Base-by-base conservation (phyloP, 1,140 invertebrate genomes). In the Adelges cooleyi region DNA sequence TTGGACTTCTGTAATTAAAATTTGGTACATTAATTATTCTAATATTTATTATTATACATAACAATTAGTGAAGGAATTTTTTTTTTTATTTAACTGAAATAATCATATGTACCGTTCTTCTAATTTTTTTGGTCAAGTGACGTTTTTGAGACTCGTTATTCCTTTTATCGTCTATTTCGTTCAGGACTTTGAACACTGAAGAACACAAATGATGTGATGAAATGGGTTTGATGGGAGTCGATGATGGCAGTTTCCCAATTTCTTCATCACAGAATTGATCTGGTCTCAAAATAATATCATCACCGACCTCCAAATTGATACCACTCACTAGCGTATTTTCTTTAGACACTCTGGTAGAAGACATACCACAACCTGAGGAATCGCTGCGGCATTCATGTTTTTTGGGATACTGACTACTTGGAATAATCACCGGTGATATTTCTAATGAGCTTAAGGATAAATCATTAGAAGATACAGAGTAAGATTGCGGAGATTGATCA, bases 291-390 rank as follows among this genome's bases (percentile, higher is more conserved):
- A 46, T 18, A 17, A n/a, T 59, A 23, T 59, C 46, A 29, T 62
- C 56, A 29, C 46, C 40, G 15, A 33, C 13, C 10, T 4, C n/a
- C 18, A 62, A 29, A 48, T 62, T 62, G 29, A 46, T 29, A 48
- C 56, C 56, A n/a, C 56, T 62, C 15, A 48, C 23, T 48, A 62
- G 18, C 22, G 42, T 62, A 62, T 62, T 62, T 62, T 62, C 56
- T 48, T 62, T 62, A 33, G 56, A 62, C 8, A 62, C 38, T 62
- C 56, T 62, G 10, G 56, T 62, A 33, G 56, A 62, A 48, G 56
- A 62, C 56, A 62, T 62, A 46, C 56, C 56, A 33, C 56, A 62
- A 33, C 56, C 56, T 20, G 56, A 62, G 8, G 56, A 62, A 62
- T 62, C 56, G 33, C 56, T 62, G 15, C 56, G 56, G 1, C 42